Evolutionary conservation across 2,888 invertebrate genomes (phyloP).

Genomic region (Chloroclysta siterata): DNA sequence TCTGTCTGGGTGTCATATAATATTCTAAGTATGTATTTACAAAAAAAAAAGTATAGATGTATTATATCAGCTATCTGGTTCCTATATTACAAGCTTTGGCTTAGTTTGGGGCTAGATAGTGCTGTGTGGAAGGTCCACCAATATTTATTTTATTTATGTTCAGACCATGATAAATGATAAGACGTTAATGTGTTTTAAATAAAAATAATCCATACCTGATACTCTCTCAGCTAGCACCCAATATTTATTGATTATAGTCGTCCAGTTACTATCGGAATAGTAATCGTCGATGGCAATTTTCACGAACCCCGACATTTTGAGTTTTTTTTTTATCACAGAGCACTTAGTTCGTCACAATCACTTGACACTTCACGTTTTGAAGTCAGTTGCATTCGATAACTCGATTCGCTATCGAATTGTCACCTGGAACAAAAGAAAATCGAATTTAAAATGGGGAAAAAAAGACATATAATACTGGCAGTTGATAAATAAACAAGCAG

Average conservation of each 20-base stretch:
- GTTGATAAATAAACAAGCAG: neutral
- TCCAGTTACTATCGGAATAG: slow-evolving; percentile 86
- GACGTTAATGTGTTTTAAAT: too few species aligned
- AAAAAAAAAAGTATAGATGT: too few species aligned
- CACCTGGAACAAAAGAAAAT: slow-evolving; percentile 68
- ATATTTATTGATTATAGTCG: slow-evolving; percentile 88
- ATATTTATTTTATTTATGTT: too few species aligned
- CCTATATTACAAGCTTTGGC: too few species aligned
- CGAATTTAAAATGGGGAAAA: neutral
- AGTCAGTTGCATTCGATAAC: slow-evolving; percentile 55
- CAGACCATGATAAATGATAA: too few species aligned
- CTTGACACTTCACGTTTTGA: slow-evolving; percentile 52
- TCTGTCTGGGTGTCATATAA: too few species aligned
- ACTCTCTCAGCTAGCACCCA: slow-evolving; percentile 89
- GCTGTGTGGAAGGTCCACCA: too few species aligned
- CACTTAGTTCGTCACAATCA: slow-evolving; percentile 54
- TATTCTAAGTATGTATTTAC: too few species aligned
- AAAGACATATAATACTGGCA: too few species aligned
- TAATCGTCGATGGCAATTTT: slow-evolving; percentile 87
- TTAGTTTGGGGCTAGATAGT: too few species aligned
- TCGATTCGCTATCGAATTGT: slow-evolving; percentile 62
- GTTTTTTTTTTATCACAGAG: slow-evolving; percentile 21
- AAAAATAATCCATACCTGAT: slow-evolving; percentile 83
- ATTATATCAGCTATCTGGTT: too few species aligned
- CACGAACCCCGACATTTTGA: slow-evolving; percentile 87